Percentiles rank a stretch among this genome's conserved stretches.
Conservation (phyloP, 2,113 vertebrate species). For the Syngnathus typhle region DNA sequence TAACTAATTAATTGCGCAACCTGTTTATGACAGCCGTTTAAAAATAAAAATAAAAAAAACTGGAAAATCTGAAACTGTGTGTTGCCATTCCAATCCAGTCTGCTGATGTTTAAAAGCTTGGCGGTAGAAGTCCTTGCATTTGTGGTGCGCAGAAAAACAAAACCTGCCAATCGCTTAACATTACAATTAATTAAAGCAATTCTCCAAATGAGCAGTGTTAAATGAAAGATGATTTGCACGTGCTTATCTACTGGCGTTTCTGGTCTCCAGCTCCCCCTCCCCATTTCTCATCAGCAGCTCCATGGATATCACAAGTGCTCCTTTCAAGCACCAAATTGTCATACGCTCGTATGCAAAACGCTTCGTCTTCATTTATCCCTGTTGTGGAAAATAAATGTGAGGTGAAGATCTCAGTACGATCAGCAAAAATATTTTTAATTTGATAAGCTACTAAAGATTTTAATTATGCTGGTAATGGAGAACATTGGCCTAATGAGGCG, state of each 20-base stretch:
- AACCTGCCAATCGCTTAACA: constrained; percentile 64
- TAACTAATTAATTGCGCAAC: too few relatives aligned
- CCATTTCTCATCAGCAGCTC: constrained; percentile 65
- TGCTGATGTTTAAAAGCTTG: constrained; percentile 6
- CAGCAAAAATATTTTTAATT: constrained; percentile 99
- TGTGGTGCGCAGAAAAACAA: constrained; percentile 46
- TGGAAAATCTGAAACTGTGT: not conserved
- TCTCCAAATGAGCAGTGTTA: constrained; percentile 65
- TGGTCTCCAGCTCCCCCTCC: constrained; percentile 41
- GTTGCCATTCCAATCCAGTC: not conserved
- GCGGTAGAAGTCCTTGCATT: constrained; percentile 15
- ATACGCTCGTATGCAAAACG: constrained; percentile 67
- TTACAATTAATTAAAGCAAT: constrained; percentile 74
- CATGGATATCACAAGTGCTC: constrained; percentile 69
- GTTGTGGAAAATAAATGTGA: constrained; percentile 98
- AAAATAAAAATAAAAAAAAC: not conserved
- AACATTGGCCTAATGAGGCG: constrained; percentile 99
- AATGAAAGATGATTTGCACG: constrained; percentile 71
- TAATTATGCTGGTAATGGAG: constrained; percentile 99
- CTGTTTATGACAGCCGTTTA: not conserved
- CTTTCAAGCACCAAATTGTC: constrained; percentile 65
- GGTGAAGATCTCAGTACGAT: constrained; percentile 99
- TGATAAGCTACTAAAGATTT: constrained; percentile 99
- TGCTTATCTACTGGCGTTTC: constrained; percentile 68
- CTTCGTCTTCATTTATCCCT: constrained; percentile 99